A percentile compares a stretch with the other conserved stretches of the same genome.
These are phyloP conservation scores for Caretta caretta DNA, from an alignment of 2,113 vertebrate genomes.

Conservation along the genomic window DNA sequence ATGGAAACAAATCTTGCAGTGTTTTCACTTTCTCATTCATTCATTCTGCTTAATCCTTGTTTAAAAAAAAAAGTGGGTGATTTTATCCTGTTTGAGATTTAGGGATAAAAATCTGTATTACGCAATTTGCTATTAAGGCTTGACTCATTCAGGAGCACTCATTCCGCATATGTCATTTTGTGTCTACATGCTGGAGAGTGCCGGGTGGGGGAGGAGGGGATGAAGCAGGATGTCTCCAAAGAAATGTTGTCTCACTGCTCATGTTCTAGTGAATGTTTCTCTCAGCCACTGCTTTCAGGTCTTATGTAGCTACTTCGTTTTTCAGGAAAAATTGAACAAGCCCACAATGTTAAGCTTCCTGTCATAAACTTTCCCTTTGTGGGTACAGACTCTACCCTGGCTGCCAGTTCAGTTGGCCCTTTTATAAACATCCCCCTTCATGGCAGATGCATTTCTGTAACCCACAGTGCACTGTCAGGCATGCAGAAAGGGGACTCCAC, in stretches of 20 bases:
- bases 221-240: slow-evolving; percentile 22
- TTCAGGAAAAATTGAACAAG: not conserved
- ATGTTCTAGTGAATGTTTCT: not conserved
- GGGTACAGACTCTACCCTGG: not conserved
- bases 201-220: not conserved
- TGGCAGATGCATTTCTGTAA: not conserved
- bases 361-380: not conserved
- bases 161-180: not conserved
- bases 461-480: not conserved
- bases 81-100: slow-evolving; percentile 18
- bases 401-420: not conserved
- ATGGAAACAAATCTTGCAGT: rapidly evolving
- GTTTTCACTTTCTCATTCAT: rapidly evolving
- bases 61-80: slow-evolving; percentile 4
- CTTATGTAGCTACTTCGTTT: not conserved
- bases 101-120: slow-evolving; percentile 35
- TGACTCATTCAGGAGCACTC: slow-evolving; percentile 18
- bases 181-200: not conserved
- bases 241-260: not conserved
- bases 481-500: not conserved
- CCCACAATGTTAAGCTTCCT: rapidly evolving
- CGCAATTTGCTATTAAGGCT: slow-evolving; percentile 16
- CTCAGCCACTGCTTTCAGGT: not conserved
- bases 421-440: not conserved
- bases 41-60: not conserved